Percentiles rank a stretch among this genome's conserved stretches.
These are phyloP conservation scores for Drosophila nikananu DNA, from an alignment of 1,140 invertebrate species.

Conservation along the genomic window DNA sequence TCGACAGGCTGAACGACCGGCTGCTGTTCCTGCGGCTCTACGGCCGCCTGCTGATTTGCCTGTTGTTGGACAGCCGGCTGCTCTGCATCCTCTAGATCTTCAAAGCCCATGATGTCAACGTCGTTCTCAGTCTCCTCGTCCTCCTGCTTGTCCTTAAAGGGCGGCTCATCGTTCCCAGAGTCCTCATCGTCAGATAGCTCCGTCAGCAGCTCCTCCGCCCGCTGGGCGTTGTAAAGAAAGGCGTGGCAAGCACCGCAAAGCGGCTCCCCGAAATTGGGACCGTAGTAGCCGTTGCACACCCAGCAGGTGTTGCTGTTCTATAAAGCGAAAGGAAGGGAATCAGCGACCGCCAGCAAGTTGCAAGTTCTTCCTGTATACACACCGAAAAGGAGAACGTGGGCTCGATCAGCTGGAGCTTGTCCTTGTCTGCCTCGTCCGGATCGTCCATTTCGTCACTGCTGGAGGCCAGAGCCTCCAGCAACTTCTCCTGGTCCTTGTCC, in stretches of 20 bases:
- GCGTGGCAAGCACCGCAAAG: constrained; percentile 97
- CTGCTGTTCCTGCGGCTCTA: constrained; percentile 14
- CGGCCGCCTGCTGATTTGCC: constrained; percentile 21
- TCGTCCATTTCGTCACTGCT: constrained; percentile 71
- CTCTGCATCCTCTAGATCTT: constrained; percentile 69
- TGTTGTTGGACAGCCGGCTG: constrained; percentile 36
- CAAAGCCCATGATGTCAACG: constrained; percentile 77
- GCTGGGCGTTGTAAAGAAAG: constrained; percentile 92
- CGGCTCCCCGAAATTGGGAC: constrained; percentile 95
- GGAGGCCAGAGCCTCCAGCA: constrained; percentile 64
- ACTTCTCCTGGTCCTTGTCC: constrained; percentile 72
- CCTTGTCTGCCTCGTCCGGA: constrained; percentile 54
- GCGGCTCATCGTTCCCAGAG: constrained; percentile 97
- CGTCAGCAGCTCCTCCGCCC: constrained; percentile 74
- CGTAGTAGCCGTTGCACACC: constrained; percentile 96
- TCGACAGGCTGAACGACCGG: constrained; percentile 9
- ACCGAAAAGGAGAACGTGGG: constrained; percentile 74
- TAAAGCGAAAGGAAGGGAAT: constrained; percentile 8
- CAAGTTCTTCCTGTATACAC: constrained; percentile 65
- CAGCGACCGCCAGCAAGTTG: constrained; percentile 5
- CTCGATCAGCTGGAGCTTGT: constrained; percentile 56
- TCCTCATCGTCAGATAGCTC: constrained; percentile 96
- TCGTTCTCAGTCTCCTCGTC: constrained; percentile 82
- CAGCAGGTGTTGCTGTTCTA: constrained; percentile 87
- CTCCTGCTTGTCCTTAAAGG: constrained; percentile 86